Conservation (phyloP, 2,797 vertebrate genomes). For the Chrysocyon brachyurus region DNA sequence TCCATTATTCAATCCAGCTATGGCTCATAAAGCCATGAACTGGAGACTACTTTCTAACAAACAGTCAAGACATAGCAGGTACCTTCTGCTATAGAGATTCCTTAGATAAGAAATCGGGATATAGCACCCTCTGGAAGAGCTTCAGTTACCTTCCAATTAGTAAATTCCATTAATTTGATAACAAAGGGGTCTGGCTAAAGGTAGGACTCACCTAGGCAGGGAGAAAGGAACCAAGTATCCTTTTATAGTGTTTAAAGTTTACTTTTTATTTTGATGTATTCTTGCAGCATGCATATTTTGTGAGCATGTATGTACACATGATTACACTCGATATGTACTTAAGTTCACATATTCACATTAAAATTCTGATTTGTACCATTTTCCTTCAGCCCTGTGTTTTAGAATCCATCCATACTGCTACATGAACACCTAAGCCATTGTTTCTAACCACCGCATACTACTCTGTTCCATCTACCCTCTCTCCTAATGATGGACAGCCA, state of each 20-base stretch:
- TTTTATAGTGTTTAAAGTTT: neutral
- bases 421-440: neutral
- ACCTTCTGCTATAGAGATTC: neutral
- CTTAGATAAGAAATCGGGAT: neutral
- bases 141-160: neutral
- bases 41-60: neutral
- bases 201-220: neutral
- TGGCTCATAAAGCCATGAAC: neutral
- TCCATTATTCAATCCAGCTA: neutral
- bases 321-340: neutral
- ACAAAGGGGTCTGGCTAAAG: neutral
- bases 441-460: neutral
- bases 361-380: neutral
- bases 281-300: neutral
- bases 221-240: neutral
- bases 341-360: neutral
- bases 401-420: neutral
- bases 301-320: neutral
- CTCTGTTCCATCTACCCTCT: neutral
- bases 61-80: neutral
- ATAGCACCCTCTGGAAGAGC: neutral
- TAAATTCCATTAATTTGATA: conserved; percentile 13
- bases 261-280: neutral
- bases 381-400: neutral
- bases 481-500: neutral